A percentile compares a stretch with the other conserved stretches of the same genome.
phyloP scores from a whole-genome alignment of 1,140 invertebrate species.

The Bombus confusus region DNA sequence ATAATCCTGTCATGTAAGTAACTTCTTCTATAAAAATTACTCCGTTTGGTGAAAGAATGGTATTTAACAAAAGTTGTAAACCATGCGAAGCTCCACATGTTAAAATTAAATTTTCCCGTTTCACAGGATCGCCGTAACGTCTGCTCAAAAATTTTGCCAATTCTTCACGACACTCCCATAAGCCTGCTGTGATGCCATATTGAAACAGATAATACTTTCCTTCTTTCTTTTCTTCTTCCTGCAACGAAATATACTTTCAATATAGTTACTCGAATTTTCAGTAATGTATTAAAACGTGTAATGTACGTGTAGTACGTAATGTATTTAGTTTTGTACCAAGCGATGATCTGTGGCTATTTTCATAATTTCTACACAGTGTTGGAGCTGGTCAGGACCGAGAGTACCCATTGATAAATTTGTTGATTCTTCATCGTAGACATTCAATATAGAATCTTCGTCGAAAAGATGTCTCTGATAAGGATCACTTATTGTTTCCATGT shows the following conservation, averaged over 20 bases:
- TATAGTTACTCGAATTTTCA: neutral
- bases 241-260: neutral
- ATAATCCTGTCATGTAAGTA: constrained; percentile 86
- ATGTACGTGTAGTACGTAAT: neutral
- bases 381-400: constrained; percentile 83
- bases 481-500: constrained; percentile 64
- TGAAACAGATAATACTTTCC: constrained; percentile 83
- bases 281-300: neutral
- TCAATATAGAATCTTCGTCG: constrained; percentile 78
- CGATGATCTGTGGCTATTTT: constrained; percentile 80
- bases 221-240: constrained; percentile 80
- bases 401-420: constrained; percentile 83
- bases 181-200: constrained; percentile 83
- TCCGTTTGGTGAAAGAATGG: constrained; percentile 83
- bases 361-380: constrained; percentile 80
- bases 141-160: constrained; percentile 82
- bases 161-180: constrained; percentile 82
- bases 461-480: constrained; percentile 82
- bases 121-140: constrained; percentile 80
- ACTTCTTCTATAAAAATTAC: constrained; percentile 87
- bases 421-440: constrained; percentile 81
- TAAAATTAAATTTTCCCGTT: constrained; percentile 84
- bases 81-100: constrained; percentile 87
- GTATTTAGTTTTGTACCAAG: constrained; percentile 75
- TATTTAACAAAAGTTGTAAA: constrained; percentile 84